Evolutionary conservation across 2,797 vertebrate genomes (phyloP).

Genomic region (Danio aesculapii): DNA sequence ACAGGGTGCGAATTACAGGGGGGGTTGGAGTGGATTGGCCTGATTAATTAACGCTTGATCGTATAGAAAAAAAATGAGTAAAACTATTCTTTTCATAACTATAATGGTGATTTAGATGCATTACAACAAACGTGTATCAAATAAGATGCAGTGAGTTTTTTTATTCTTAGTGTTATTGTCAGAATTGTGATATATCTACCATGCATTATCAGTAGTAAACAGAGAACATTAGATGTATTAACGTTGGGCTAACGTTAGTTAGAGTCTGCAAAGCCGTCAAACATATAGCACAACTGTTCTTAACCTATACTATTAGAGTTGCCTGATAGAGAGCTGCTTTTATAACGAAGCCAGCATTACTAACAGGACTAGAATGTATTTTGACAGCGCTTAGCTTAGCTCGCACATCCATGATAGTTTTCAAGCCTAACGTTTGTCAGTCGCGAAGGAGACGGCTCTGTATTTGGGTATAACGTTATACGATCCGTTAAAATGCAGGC

Average conservation of each 20-base stretch:
- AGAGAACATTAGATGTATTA: neutral
- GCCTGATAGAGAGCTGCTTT: neutral
- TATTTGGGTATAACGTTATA: neutral
- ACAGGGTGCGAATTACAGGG: no score
- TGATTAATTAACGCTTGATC: no score
- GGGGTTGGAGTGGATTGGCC: no score
- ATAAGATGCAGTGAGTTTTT: neutral
- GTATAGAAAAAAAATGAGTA: no score
- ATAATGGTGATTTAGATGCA: neutral
- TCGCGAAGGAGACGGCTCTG: neutral
- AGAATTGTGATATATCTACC: neutral
- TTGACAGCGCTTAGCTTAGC: conserved; percentile 24
- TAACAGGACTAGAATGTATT: neutral
- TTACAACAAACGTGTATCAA: neutral
- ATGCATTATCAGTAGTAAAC: neutral
- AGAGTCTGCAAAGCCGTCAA: neutral
- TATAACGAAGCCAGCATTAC: neutral
- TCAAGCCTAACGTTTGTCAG: no score
- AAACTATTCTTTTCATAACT: neutral
- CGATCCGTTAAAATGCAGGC: neutral
- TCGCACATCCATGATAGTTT: conserved; percentile 8
- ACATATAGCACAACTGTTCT: neutral
- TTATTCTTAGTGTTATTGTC: neutral
- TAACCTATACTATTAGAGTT: neutral
- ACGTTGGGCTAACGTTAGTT: no score